A percentile compares a stretch with the other conserved stretches of the same genome.
phyloP scores from a whole-genome alignment of 2,888 invertebrate genomes.

The Junonia oenone region DNA sequence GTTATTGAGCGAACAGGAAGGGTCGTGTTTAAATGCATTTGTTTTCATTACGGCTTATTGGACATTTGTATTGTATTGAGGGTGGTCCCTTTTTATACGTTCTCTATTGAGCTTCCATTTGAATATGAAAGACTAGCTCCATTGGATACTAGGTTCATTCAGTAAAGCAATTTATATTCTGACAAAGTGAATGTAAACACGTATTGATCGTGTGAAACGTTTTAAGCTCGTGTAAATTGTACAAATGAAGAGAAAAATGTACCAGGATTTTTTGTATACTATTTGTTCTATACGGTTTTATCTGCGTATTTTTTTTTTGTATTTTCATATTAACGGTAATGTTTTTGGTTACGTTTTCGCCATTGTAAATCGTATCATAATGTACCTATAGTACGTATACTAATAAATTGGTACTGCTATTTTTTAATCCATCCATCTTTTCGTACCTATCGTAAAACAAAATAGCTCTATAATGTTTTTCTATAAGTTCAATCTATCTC shows the following conservation, averaged over 20 bases:
- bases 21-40: slow-evolving; percentile 28
- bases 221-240: background rate
- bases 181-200: background rate
- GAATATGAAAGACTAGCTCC: slow-evolving; percentile 26
- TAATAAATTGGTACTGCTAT: no score
- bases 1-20: slow-evolving; percentile 21
- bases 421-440: no score
- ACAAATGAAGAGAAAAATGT: background rate
- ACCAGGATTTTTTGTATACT: background rate
- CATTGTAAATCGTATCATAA: no score
- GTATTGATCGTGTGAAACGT: background rate
- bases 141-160: slow-evolving; percentile 9
- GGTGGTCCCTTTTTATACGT: slow-evolving; percentile 24
- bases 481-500: no score
- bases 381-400: no score
- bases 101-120: slow-evolving; percentile 25
- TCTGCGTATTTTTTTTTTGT: no score
- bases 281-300: no score
- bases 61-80: slow-evolving; percentile 21
- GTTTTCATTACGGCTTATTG: slow-evolving; percentile 32
- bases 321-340: no score
- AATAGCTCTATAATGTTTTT: no score
- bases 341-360: no score
- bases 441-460: no score
- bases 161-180: slow-evolving; percentile 6